Evolutionary conservation across 2,888 invertebrate genomes (phyloP).

Genomic region (Pseudoips prasinana): DNA sequence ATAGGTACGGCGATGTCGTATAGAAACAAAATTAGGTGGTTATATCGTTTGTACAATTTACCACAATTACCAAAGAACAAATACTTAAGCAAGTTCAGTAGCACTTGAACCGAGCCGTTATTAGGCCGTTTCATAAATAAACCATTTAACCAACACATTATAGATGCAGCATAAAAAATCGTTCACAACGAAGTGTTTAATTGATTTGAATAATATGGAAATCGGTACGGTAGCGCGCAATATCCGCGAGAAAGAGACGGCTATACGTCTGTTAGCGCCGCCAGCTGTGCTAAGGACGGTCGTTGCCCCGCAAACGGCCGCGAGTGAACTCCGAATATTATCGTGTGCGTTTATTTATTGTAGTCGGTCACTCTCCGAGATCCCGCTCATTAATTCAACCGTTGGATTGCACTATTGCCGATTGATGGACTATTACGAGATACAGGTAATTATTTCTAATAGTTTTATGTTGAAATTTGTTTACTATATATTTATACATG

Average conservation of each 20-base stretch:
- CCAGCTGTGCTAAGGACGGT: conserved; percentile 79
- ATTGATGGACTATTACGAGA: conserved; percentile 26
- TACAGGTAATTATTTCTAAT: conserved; percentile 31
- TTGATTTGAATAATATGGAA: conserved; percentile 44
- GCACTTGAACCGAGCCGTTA: neutral
- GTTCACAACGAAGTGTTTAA: conserved; percentile 35
- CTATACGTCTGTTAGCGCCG: conserved; percentile 54
- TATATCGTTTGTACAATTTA: too few relatives aligned
- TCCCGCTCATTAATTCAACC: conserved; percentile 39
- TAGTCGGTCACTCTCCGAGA: conserved; percentile 34
- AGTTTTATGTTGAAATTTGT: conserved; percentile 13
- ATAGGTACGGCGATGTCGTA: too few relatives aligned
- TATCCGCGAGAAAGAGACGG: conserved; percentile 63
- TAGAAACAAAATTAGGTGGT: too few relatives aligned
- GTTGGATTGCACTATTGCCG: conserved; percentile 29
- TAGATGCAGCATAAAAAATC: conserved; percentile 28
- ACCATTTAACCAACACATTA: conserved; percentile 25
- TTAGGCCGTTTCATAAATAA: conserved; percentile 26
- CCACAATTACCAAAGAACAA: too few relatives aligned
- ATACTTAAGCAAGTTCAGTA: too few relatives aligned
- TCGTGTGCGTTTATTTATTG: conserved; percentile 63
- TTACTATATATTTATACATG: neutral
- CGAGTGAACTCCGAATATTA: conserved; percentile 77
- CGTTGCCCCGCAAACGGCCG: conserved; percentile 76
- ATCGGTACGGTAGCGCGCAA: conserved; percentile 47